These are phyloP conservation scores for Micrasema longulum DNA, from an alignment of 1,140 invertebrate genomes.

Conservation along the genomic window DNA sequence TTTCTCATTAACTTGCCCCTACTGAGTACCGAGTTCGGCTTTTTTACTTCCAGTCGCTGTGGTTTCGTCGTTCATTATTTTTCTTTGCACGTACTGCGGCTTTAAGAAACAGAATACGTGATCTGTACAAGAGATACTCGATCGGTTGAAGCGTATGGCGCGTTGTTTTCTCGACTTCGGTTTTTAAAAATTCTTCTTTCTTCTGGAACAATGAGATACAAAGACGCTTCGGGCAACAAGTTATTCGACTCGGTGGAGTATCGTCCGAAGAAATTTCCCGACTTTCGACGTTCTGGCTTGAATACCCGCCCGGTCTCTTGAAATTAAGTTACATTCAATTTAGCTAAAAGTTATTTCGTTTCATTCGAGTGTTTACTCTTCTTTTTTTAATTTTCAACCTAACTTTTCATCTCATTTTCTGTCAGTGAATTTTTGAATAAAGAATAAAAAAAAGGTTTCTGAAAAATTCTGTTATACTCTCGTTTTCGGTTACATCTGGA, in stretches of 20 bases:
- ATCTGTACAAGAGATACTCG: conserved; percentile 51
- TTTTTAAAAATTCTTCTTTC: conserved; percentile 39
- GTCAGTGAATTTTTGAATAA: no score
- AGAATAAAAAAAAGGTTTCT: no score
- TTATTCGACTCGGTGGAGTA: conserved; percentile 2
- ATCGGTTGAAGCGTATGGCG: conserved; percentile 47
- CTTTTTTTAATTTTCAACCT: no score
- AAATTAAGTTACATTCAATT: no score
- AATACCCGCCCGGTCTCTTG: no score
- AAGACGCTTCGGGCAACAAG: conserved; percentile 18
- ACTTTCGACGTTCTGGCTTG: neutral
- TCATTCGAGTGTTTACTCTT: no score
- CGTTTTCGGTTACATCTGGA: no score
- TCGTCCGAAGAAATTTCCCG: neutral
- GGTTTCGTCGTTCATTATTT: conserved; percentile 52
- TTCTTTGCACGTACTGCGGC: conserved; percentile 53
- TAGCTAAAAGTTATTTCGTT: no score
- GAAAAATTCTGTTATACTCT: no score
- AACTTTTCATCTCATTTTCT: no score
- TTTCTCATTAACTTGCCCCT: conserved; percentile 51
- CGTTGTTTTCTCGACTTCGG: conserved; percentile 44
- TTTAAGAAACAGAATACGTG: conserved; percentile 55
- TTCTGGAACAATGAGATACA: conserved; percentile 45
- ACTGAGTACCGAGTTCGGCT: conserved; percentile 13
- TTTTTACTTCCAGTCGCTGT: conserved; percentile 36